Base-by-base conservation (phyloP, 2,888 invertebrate species). In the Andricus quercusramuli region DNA sequence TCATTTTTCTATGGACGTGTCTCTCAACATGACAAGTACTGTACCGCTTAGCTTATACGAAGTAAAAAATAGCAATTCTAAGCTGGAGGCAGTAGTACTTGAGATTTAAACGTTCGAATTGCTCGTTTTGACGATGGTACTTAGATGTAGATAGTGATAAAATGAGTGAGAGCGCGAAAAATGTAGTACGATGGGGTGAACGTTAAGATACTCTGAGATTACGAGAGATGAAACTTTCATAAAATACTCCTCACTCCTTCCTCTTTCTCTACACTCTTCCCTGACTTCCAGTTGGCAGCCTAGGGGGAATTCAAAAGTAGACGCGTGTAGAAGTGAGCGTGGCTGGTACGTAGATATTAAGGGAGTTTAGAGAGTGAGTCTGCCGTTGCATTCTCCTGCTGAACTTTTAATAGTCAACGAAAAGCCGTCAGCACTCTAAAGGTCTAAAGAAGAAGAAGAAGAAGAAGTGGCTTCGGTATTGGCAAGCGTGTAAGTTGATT, bases 161-260 rank as follows among this genome's bases (percentile, higher is more conserved):
- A 74, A 74, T 8, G 56, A 74, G 74, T 56, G 32, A 74, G n/a
- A 37, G 74, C 56, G 56, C 56, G 56, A 70, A 74, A 56, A 74
- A 74, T 56, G n/a, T 37, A 74, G 74, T 56, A 56, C 32, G 74
- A 56, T 56, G 59, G 74, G 47, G 62, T 56, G 77, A 37, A 56
- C 77, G 82, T 82, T 82, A 80, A 86, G 87, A 85, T 86, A 84
- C 83, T 82, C 79, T 77, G 85, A 88, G 89, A 87, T 90, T 89
- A 90, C 86, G 86, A 86, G 86, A 85, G 86, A 86, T 89, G 88
- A 90, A 90, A 89, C 86, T 90, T 90, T 90, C 87, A 89, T 89
- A 88, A 88, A 90, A 89, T 86, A 85, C 84, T 83, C 81, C 80
- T 84, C 82, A 70, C 79, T 79, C 81, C 32, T 56, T 13, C 22